Percentiles rank a stretch among this genome's conserved stretches.
These are phyloP conservation scores for Phymorhynchus buccinoides DNA, from an alignment of 1,140 invertebrate genomes.

Conservation along the genomic window DNA sequence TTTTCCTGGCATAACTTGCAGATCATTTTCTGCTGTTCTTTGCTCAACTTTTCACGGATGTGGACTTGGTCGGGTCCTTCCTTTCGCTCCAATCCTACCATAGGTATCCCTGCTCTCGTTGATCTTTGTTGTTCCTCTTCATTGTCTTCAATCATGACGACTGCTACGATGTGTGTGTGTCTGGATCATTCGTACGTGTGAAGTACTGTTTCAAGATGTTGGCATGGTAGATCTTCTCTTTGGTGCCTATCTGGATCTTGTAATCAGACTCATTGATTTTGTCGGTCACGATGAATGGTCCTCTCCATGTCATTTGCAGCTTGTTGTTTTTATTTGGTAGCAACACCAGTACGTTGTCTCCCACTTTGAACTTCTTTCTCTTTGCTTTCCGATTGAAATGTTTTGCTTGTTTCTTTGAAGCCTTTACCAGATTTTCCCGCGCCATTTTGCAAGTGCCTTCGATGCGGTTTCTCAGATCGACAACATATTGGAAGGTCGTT, in stretches of 20 bases:
- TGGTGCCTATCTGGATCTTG: not conserved
- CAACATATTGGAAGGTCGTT: slow-evolving; percentile 39
- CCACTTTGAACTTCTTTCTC: not conserved
- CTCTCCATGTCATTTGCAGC: slow-evolving; percentile 37
- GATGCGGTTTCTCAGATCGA: slow-evolving; percentile 32
- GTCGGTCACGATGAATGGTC: slow-evolving; percentile 20
- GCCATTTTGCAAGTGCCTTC: slow-evolving; percentile 42
- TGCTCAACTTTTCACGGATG: no score
- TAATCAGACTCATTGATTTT: not conserved
- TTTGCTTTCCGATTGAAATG: slow-evolving; percentile 29
- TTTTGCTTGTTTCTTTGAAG: not conserved
- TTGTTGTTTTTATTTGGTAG: slow-evolving; percentile 25
- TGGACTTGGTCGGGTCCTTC: no score
- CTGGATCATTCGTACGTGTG: no score
- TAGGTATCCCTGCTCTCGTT: no score
- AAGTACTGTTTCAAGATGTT: not conserved
- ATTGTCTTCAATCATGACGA: no score
- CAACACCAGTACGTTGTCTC: slow-evolving; percentile 37
- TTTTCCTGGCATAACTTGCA: no score
- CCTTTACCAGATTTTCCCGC: not conserved
- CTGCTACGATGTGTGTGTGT: no score
- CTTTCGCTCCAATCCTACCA: no score
- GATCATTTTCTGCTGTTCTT: no score
- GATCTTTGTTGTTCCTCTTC: no score
- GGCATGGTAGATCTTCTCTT: slow-evolving; percentile 1